Conservation (phyloP, 2,888 invertebrate genomes). For the Monoplex corrugatus region DNA sequence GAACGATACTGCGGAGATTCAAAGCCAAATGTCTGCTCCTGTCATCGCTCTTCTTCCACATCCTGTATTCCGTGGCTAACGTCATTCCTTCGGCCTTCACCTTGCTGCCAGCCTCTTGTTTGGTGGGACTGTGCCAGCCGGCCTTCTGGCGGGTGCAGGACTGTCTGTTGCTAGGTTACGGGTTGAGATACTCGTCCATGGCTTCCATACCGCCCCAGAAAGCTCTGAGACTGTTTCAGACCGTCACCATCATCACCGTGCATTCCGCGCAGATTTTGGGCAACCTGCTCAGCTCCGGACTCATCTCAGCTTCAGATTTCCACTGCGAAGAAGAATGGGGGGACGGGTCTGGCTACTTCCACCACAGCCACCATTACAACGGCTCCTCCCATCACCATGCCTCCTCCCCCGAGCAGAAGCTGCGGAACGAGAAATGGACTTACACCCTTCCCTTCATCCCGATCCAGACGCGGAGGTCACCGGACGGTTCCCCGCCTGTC, state of each 20-base stretch:
- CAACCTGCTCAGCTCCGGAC: conserved; percentile 70
- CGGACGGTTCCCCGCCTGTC: conserved; percentile 56
- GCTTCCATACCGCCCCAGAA: conserved; percentile 68
- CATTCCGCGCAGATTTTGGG: conserved; percentile 76
- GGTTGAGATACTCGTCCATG: conserved; percentile 71
- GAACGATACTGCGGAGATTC: conserved; percentile 69
- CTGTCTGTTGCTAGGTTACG: conserved; percentile 72
- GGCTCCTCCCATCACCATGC: not conserved
- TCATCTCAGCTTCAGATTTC: conserved; percentile 65
- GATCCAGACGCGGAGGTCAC: conserved; percentile 54
- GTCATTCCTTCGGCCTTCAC: conserved; percentile 72
- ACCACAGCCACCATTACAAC: conserved; percentile 24
- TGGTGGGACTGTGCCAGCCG: conserved; percentile 74
- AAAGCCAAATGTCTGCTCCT: conserved; percentile 72
- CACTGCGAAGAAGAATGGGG: conserved; percentile 55
- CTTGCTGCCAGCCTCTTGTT: conserved; percentile 69
- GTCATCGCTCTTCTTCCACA: conserved; percentile 71
- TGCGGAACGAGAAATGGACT: conserved; percentile 59
- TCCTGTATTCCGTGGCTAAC: conserved; percentile 72
- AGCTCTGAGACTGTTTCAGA: conserved; percentile 73
- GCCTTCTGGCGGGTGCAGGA: conserved; percentile 74
- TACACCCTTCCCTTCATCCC: conserved; percentile 62
- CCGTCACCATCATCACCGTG: conserved; percentile 73
- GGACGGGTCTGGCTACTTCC: not conserved
- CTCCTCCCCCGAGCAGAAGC: not conserved